Evolutionary conservation across 2,888 invertebrate species (phyloP), one percentile per base, ranked within the genome.

Genomic region (Endotricha flammealis): DNA sequence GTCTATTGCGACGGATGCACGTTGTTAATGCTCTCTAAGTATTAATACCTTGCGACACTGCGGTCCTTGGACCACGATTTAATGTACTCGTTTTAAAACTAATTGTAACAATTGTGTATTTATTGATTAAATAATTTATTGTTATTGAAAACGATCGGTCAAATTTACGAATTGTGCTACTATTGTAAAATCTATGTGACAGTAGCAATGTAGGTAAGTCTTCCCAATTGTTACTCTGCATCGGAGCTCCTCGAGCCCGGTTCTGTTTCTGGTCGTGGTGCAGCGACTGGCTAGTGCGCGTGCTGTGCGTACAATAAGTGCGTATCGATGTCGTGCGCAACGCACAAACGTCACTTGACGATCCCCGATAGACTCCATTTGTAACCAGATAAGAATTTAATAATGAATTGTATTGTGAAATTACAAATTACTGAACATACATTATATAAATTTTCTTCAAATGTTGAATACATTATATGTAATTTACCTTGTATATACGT

Each of bases 401-500:
- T 47, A 43, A n/a, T 49, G 53, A 52, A 48, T 44, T 52, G 49
- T 53, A 61, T 48, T 63, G 64, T 62, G 63, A 65, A 63, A 60
- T 57, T 57, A 68, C 51, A 71, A 68, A 62, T 61, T 61, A 68
- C 57, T 61, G 62, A 71, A 63, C 60, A 59, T 61, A 64, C 53
- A 61, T 70, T 8, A 68, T 67, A 67, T 68, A 75, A 63, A 70
- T 68, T 71, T 65, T 72, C 71, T 64, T 71, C 64, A 70, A 71
- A 74, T 67, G 73, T 76, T 80, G 73, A 57, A 74, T 70, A 72
- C 66, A 67, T 67, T 67, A 67, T 66, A 64, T 80, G 76, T 81
- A 79, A 77, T 77, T 74, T 68, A 81, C 68, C 73, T 71, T 82
- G 85, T 85, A 85, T 66, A 83, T 82, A 85, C 83, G 85, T 85